phyloP scores from a whole-genome alignment of 2,797 vertebrate genomes.

The Pipistrellus nathusii region DNA sequence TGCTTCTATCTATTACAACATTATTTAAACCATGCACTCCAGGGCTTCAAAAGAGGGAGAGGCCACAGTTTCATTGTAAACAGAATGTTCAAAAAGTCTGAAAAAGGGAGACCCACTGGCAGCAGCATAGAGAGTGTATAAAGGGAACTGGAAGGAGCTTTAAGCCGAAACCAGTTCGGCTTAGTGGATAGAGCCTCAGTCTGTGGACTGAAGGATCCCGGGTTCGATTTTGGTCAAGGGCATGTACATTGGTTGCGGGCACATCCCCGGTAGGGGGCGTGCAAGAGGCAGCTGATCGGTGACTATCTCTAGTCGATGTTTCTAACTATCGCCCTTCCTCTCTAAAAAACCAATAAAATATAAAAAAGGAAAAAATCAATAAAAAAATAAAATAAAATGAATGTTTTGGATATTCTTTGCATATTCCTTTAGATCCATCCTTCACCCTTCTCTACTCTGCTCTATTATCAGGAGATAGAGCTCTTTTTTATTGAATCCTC shows the following conservation, averaged over 20 bases:
- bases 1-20: neutral
- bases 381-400: neutral
- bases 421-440: neutral
- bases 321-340: too few relatives aligned
- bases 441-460: neutral
- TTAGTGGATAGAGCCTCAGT: too few relatives aligned
- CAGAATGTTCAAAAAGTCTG: neutral
- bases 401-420: neutral
- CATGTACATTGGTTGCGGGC: too few relatives aligned
- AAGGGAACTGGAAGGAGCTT: neutral
- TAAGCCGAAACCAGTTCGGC: neutral
- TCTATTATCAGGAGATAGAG: neutral
- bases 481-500: neutral
- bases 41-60: neutral
- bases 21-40: neutral
- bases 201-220: too few relatives aligned
- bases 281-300: too few relatives aligned
- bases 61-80: neutral
- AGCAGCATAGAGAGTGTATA: neutral
- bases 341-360: too few relatives aligned
- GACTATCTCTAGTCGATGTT: too few relatives aligned
- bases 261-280: too few relatives aligned
- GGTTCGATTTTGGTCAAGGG: too few relatives aligned
- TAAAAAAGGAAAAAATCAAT: too few relatives aligned
- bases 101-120: neutral